Percentiles rank a stretch among this genome's conserved stretches.
Conservation (phyloP, 2,113 vertebrate species). For the Seriola aureovittata region DNA sequence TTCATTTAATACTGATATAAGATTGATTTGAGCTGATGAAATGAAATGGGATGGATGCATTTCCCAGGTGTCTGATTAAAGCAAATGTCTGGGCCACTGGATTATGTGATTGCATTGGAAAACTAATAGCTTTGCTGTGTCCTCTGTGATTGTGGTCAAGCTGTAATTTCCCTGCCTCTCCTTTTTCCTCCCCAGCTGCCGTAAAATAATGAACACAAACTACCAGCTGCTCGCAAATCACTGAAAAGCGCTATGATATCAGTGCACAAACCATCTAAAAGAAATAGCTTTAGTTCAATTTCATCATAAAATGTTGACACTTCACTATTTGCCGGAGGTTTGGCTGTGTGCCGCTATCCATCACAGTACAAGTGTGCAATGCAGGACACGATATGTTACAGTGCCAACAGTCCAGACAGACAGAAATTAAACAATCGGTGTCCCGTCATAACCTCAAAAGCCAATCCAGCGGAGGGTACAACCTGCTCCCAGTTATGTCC, state of each 20-base stretch:
- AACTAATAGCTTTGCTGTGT: slow-evolving; percentile 63
- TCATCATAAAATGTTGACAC: slow-evolving; percentile 6
- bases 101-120: slow-evolving; percentile 70
- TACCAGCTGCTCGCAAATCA: slow-evolving; percentile 62
- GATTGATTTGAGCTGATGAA: slow-evolving; percentile 70
- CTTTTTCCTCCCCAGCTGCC: slow-evolving; percentile 45
- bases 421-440: background rate
- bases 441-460: background rate
- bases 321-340: slow-evolving; percentile 19
- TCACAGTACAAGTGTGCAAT: slow-evolving; percentile 6
- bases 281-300: background rate
- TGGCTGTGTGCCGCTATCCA: slow-evolving; percentile 24
- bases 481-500: slow-evolving; percentile 42
- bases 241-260: slow-evolving; percentile 1
- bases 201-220: slow-evolving; percentile 65
- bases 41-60: slow-evolving; percentile 69
- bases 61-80: slow-evolving; percentile 77
- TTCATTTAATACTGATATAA: slow-evolving; percentile 63
- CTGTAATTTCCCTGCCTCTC: slow-evolving; percentile 56
- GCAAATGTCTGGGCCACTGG: slow-evolving; percentile 54
- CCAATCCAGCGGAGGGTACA: background rate
- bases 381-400: background rate
- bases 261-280: slow-evolving; percentile 3
- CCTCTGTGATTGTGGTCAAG: slow-evolving; percentile 75
- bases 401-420: background rate